Evolutionary conservation across 2,888 invertebrate genomes (phyloP).

Genomic region (Lithosia quadra): DNA sequence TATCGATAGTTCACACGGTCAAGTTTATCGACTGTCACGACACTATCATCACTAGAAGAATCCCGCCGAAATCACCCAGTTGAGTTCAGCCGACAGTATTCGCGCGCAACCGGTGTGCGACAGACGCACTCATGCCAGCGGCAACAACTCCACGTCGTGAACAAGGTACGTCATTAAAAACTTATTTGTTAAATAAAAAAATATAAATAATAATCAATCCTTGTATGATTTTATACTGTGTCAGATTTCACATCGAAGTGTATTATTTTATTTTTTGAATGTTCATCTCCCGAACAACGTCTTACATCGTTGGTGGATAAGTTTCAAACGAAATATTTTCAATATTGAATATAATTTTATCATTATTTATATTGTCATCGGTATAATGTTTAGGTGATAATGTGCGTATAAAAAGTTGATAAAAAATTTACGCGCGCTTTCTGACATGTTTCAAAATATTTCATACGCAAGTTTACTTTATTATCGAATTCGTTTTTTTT

Average conservation of each 20-base stretch:
- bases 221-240: neutral
- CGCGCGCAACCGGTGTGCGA: conserved; percentile 73
- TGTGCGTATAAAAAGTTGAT: neutral
- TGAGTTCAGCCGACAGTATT: conserved; percentile 60
- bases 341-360: neutral
- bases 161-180: conserved; percentile 68
- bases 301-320: conserved; percentile 25
- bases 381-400: too few species aligned
- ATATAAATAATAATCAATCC: neutral
- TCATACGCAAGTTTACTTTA: too few species aligned
- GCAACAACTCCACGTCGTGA: conserved; percentile 54
- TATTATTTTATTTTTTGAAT: neutral
- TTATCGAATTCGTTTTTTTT: neutral
- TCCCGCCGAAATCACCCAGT: conserved; percentile 65
- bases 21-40: conserved; percentile 55
- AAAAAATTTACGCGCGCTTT: neutral
- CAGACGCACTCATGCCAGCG: conserved; percentile 63
- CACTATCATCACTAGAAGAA: conserved; percentile 51
- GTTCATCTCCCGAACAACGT: conserved; percentile 19
- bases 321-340: conserved; percentile 40
- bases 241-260: neutral
- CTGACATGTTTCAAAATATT: neutral
- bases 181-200: conserved; percentile 35
- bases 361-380: neutral
- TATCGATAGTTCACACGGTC: conserved; percentile 58